phyloP scores from a whole-genome alignment of 2,797 vertebrate genomes.

The Tragopan temminckii region DNA sequence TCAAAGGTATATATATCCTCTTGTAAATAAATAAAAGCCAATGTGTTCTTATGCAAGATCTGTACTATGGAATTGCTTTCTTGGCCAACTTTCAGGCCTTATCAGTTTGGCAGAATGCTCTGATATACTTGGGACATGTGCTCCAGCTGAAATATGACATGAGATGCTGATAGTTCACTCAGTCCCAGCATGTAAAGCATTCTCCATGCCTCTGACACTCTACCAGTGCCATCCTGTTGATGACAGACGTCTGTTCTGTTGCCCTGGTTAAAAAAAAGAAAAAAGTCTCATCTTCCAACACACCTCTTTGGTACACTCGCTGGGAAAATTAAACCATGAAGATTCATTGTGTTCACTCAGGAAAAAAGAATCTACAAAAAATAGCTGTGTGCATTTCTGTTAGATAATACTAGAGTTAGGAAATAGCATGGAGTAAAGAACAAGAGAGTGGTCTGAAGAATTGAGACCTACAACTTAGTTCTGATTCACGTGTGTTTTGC shows the following conservation, averaged over 20 bases:
- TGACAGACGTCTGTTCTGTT: conserved; percentile 48
- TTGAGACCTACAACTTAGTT: background rate
- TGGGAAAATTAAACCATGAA: background rate
- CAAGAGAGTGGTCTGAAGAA: background rate
- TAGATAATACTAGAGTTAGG: background rate
- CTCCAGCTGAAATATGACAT: background rate
- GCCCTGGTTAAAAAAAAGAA: conserved; percentile 15
- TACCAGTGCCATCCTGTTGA: background rate
- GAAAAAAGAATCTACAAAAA: background rate
- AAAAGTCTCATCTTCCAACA: background rate
- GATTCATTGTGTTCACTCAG: background rate
- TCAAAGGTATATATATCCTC: background rate
- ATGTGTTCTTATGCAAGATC: background rate
- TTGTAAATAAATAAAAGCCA: background rate
- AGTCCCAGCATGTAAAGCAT: conserved; percentile 28
- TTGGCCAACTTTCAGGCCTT: conserved; percentile 25
- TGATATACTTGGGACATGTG: conserved; percentile 15
- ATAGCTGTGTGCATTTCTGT: background rate
- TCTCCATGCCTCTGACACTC: conserved; percentile 37
- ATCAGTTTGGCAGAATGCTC: conserved; percentile 42
- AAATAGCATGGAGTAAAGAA: background rate
- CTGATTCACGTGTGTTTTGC: background rate
- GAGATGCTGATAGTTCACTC: background rate
- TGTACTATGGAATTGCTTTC: background rate
- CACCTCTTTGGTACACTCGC: background rate